These are phyloP conservation scores for Xestobium rufovillosum DNA, from an alignment of 2,888 invertebrate species.

Conservation along the genomic window DNA sequence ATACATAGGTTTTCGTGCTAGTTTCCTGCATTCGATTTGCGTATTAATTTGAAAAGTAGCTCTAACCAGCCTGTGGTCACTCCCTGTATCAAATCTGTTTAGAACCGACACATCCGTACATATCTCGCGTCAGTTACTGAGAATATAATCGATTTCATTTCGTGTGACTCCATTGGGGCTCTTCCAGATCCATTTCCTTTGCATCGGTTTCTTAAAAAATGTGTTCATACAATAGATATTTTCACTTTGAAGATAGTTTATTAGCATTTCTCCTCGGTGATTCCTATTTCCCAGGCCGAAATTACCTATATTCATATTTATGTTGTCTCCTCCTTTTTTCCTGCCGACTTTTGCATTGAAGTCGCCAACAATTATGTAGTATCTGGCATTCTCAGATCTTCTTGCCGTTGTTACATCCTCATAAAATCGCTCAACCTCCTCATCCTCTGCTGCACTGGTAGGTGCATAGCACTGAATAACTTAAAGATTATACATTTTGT, in stretches of 20 bases:
- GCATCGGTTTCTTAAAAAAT: conserved; percentile 4
- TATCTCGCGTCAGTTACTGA: conserved; percentile 9
- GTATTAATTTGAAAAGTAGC: conserved; percentile 4
- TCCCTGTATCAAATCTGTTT: conserved; percentile 6
- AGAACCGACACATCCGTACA: conserved; percentile 7
- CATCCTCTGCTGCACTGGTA: conserved; percentile 10
- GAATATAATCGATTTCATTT: conserved; percentile 14
- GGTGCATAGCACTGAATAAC: conserved; percentile 12
- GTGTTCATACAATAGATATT: too few relatives aligned
- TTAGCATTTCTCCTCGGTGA: conserved; percentile 3
- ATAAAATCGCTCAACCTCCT: conserved; percentile 12
- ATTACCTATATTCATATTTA: conserved; percentile 11
- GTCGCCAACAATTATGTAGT: conserved; percentile 11
- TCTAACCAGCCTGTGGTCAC: conserved; percentile 10
- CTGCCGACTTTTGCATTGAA: conserved; percentile 14
- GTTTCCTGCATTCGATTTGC: too few relatives aligned
- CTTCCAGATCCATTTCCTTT: conserved; percentile 8
- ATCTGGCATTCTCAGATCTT: conserved; percentile 7
- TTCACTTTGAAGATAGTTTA: conserved; percentile 3
- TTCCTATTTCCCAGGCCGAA: conserved; percentile 12
- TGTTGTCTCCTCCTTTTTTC: conserved; percentile 6
- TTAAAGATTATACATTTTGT: too few relatives aligned
- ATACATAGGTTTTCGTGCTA: too few relatives aligned
- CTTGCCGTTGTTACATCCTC: conserved; percentile 12
- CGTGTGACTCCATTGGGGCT: conserved; percentile 9